Evolutionary conservation across 2,888 invertebrate genomes (phyloP).

Genomic region (Xestobium rufovillosum): DNA sequence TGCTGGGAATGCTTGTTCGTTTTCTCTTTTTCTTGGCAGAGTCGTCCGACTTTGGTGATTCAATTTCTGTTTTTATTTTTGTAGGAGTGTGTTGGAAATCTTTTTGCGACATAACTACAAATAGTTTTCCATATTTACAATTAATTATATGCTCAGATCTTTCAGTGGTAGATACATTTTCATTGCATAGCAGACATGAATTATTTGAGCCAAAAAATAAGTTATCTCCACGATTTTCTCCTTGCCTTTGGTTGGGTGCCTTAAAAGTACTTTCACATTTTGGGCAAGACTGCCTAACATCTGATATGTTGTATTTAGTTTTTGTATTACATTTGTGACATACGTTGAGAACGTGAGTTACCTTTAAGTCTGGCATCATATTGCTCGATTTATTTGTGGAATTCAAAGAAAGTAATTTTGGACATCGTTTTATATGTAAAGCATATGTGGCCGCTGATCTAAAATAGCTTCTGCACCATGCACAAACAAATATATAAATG

Average conservation of each 20-base stretch:
- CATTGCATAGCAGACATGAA: slow-evolving; percentile 36
- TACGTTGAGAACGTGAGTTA: too few relatives aligned
- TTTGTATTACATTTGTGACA: too few relatives aligned
- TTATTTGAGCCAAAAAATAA: too few relatives aligned
- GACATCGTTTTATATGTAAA: slow-evolving; percentile 31
- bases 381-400: too few relatives aligned
- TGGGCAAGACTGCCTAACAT: too few relatives aligned
- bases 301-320: too few relatives aligned
- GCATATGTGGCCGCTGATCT: slow-evolving; percentile 34
- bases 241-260: too few relatives aligned
- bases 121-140: slow-evolving; percentile 31
- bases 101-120: slow-evolving; percentile 21
- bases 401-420: too few relatives aligned
- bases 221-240: too few relatives aligned
- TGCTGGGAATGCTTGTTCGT: slow-evolving; percentile 14
- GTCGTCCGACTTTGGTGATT: slow-evolving; percentile 18
- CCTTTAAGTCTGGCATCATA: too few relatives aligned
- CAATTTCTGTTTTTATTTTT: slow-evolving; percentile 2
- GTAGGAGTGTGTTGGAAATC: slow-evolving; percentile 15
- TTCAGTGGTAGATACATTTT: slow-evolving; percentile 25
- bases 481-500: slow-evolving; percentile 38
- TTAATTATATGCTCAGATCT: slow-evolving; percentile 23
- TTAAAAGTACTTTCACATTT: too few relatives aligned
- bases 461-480: slow-evolving; percentile 36
- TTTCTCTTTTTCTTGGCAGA: slow-evolving; percentile 26